Conservation (phyloP, 1,140 invertebrate species). For the roundworm (Caenorhabditis elegans) region WBcel235 BX284605.5:1559501-1560000, state of each 20-base stretch:
- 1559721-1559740: slow-evolving; percentile 22
- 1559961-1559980: no score
- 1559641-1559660: no score
- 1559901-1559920: no score
- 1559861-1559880: background rate
- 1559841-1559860: background rate
- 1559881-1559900: no score
- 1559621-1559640: no score
- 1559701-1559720: background rate
- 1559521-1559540: background rate
- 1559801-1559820: slow-evolving; percentile 26
- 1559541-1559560: slow-evolving; percentile 22
- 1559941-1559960: no score
- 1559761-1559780: slow-evolving; percentile 26
- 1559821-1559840: background rate
- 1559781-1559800: background rate
- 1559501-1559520: background rate
- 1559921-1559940: no score
- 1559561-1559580: background rate
- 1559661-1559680: no score
- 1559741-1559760: slow-evolving; percentile 29
- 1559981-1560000: no score
- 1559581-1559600: background rate
- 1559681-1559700: background rate
- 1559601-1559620: background rate